Conservation (phyloP, 2,113 vertebrate species). For the Ahaetulla prasina region DNA sequence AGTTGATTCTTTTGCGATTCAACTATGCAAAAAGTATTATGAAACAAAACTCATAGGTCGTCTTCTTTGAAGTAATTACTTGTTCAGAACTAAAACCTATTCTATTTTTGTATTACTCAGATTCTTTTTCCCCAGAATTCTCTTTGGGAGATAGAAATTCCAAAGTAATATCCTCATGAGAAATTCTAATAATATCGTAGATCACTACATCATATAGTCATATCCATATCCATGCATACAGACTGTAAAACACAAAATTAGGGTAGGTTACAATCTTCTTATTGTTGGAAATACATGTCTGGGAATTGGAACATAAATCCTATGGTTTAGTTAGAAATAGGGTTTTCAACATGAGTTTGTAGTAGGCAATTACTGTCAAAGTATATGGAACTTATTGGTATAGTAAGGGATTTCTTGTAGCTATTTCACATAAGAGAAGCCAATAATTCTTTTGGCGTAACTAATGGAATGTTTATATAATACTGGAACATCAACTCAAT, state of each 20-base stretch:
- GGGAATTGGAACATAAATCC: neutral
- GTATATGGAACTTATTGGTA: neutral
- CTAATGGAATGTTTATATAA: neutral
- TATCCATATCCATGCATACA: neutral
- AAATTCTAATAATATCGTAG: neutral
- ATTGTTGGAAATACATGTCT: neutral
- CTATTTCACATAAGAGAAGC: neutral
- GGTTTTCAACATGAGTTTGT: neutral
- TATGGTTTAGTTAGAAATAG: neutral
- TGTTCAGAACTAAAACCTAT: conserved; percentile 10
- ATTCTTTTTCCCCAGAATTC: neutral
- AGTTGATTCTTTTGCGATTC: neutral
- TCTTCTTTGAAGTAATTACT: neutral
- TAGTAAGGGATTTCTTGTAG: neutral
- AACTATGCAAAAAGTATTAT: neutral
- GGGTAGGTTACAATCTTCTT: neutral
- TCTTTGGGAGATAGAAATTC: neutral
- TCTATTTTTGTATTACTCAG: neutral
- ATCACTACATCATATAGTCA: neutral
- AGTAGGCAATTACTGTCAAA: neutral
- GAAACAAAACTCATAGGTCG: neutral
- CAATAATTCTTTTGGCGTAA: neutral
- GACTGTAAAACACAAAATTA: neutral
- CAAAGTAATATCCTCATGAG: neutral
- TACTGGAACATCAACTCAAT: neutral